A percentile compares a stretch with the other conserved stretches of the same genome.
Evolutionary conservation across 2,888 invertebrate genomes (phyloP).

Genomic region (Tipula helvola): DNA sequence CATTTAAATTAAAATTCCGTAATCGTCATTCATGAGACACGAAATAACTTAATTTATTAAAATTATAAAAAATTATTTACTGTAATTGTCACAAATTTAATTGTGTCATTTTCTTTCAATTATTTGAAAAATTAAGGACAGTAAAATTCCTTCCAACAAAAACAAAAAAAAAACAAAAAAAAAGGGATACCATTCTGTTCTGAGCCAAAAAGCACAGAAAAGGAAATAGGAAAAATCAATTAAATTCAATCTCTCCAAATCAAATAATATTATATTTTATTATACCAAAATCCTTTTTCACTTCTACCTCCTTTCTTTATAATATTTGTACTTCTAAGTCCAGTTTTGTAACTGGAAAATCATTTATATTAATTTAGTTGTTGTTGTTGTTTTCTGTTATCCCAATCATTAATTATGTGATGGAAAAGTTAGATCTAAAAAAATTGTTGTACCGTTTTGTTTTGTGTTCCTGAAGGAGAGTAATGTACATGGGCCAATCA

Average conservation of each 20-base stretch:
- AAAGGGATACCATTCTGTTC: background rate
- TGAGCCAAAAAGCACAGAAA: background rate
- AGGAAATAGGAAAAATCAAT: background rate
- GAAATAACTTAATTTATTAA: background rate
- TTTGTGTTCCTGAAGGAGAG: background rate
- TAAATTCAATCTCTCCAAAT: background rate
- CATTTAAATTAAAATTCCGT: background rate
- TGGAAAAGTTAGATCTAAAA: background rate
- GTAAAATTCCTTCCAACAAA: background rate
- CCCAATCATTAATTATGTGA: background rate
- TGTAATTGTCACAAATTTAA: background rate
- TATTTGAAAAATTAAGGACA: background rate
- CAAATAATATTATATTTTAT: background rate
- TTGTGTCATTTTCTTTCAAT: background rate
- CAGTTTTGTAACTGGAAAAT: background rate
- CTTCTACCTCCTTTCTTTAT: background rate
- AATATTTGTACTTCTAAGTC: background rate
- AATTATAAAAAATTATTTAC: background rate
- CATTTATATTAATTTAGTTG: background rate
- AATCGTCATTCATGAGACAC: background rate
- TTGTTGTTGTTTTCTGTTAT: background rate
- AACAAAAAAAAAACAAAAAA: too few species aligned
- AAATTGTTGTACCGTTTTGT: background rate
- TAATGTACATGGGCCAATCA: background rate
- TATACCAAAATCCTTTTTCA: background rate